A percentile compares a stretch with the other conserved stretches of the same genome.
Evolutionary conservation across 2,113 vertebrate genomes (phyloP).

Genomic region (Recurvirostra avosetta): DNA sequence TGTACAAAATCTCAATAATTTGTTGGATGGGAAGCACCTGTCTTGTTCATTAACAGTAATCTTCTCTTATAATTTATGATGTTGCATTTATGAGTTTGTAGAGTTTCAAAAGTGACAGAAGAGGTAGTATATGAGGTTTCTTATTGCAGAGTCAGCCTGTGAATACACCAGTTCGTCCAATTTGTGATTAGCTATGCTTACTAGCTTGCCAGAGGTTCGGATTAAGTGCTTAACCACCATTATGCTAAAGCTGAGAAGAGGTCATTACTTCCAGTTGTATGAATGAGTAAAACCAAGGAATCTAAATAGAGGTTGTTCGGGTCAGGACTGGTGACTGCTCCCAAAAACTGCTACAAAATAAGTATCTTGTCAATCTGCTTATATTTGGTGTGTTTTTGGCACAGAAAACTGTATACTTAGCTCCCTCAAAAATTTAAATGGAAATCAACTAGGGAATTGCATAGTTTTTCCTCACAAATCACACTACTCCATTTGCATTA

Average conservation of each 20-base stretch:
- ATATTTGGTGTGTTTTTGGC: background rate
- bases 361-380: constrained; percentile 11
- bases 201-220: constrained; percentile 19
- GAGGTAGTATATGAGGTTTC: constrained; percentile 3
- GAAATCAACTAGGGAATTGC: background rate
- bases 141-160: background rate
- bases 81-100: background rate
- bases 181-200: background rate
- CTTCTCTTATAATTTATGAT: background rate
- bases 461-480: background rate
- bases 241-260: background rate
- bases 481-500: background rate
- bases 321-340: background rate
- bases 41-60: background rate
- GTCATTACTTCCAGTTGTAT: constrained; percentile 49
- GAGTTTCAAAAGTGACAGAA: constrained; percentile 22
- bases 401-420: background rate
- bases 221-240: constrained; percentile 27
- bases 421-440: background rate
- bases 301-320: background rate
- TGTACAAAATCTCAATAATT: background rate
- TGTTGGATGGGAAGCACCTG: background rate
- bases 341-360: background rate
- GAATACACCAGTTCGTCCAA: background rate
- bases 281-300: background rate